Evolutionary conservation across 2,113 vertebrate species (phyloP).

Genomic region (Ciconia maguari): DNA sequence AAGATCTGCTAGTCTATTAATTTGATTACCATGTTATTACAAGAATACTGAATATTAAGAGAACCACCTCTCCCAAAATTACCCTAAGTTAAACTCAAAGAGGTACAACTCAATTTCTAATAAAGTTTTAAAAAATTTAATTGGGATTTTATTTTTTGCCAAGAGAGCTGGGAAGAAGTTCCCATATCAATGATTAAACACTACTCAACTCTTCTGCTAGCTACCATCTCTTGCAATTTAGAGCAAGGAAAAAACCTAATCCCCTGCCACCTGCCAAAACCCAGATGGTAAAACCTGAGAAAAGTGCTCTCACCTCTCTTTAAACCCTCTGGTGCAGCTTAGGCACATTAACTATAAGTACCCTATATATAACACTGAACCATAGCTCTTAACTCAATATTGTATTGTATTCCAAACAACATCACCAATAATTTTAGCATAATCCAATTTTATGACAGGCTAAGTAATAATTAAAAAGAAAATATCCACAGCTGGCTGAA

Average conservation of each 20-base stretch:
- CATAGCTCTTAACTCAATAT: not conserved
- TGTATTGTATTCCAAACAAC: not conserved
- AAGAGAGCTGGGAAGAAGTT: not conserved
- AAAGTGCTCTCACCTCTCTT: slow-evolving; percentile 12
- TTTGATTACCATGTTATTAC: not conserved
- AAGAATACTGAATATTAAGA: not conserved
- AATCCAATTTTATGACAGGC: slow-evolving; percentile 49
- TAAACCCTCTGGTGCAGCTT: slow-evolving; percentile 10
- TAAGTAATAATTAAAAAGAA: slow-evolving; percentile 45
- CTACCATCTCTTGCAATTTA: not conserved
- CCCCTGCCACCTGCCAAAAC: slow-evolving; percentile 20
- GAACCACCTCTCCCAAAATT: not conserved
- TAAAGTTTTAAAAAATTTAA: not conserved
- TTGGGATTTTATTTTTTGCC: not conserved
- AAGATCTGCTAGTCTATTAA: not conserved
- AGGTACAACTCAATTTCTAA: not conserved
- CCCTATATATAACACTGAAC: not conserved
- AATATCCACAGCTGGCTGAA: slow-evolving; percentile 52
- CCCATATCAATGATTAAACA: not conserved
- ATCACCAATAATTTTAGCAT: slow-evolving; percentile 10
- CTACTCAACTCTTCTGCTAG: not conserved
- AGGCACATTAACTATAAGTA: not conserved
- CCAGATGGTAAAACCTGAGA: slow-evolving; percentile 36
- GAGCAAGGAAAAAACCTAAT: not conserved
- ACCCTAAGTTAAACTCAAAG: not conserved